Conservation (phyloP, 2,888 invertebrate species). For the Aromia moschata region DNA sequence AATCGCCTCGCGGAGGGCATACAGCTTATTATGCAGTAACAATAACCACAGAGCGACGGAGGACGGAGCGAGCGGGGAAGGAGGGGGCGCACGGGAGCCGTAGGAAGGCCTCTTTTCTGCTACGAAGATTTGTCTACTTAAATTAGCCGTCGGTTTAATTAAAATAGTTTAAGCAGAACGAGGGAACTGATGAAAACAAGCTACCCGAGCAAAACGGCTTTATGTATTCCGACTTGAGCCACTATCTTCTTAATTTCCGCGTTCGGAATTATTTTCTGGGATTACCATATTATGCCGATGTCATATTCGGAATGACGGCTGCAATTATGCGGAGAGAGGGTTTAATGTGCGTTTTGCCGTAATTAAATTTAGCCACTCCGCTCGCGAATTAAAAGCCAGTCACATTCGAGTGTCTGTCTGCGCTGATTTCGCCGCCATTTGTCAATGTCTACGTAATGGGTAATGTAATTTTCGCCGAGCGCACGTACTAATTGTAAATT, state of each 20-base stretch:
- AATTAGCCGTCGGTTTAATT: conserved; percentile 64
- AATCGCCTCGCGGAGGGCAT: conserved; percentile 33
- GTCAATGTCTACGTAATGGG: conserved; percentile 26
- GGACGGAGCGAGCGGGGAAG: too few relatives aligned
- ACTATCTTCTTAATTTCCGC: conserved; percentile 59
- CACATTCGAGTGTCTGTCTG: conserved; percentile 27
- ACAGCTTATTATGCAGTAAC: conserved; percentile 49
- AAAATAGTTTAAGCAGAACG: conserved; percentile 63
- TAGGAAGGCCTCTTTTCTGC: conserved; percentile 49
- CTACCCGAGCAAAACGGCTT: conserved; percentile 53
- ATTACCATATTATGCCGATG: conserved; percentile 52
- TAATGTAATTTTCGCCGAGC: conserved; percentile 21
- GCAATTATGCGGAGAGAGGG: conserved; percentile 51
- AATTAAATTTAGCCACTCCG: conserved; percentile 48
- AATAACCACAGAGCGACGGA: conserved; percentile 46
- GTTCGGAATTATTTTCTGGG: conserved; percentile 38
- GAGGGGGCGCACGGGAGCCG: conserved; percentile 18
- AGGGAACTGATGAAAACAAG: conserved; percentile 60
- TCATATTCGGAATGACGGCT: conserved; percentile 48
- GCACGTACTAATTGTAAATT: neutral
- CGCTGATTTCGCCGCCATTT: conserved; percentile 26
- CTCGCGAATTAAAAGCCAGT: conserved; percentile 46
- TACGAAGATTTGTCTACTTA: conserved; percentile 61
- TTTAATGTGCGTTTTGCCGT: conserved; percentile 45
- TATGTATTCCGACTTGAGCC: conserved; percentile 45